Evolutionary conservation across 2,113 vertebrate species (phyloP).

Genomic region (Leucoraja erinaceus): DNA sequence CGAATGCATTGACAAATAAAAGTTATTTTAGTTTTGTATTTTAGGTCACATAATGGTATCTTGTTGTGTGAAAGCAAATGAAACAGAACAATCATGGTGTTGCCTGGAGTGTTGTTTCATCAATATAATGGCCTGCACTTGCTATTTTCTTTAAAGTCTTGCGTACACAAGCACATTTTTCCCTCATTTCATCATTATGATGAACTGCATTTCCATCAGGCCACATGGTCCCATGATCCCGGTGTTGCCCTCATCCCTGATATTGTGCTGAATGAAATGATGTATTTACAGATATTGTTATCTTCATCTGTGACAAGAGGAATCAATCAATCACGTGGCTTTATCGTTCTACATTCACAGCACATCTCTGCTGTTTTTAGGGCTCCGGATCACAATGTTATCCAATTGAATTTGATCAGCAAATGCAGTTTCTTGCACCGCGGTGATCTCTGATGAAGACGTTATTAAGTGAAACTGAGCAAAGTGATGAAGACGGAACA

Average conservation of each 20-base stretch:
- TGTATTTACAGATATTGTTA: slow-evolving; percentile 93
- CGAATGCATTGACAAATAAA: not conserved
- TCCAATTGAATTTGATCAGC: slow-evolving; percentile 97
- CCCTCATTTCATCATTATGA: slow-evolving; percentile 39
- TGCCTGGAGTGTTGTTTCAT: not conserved
- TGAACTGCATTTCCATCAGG: slow-evolving; percentile 66
- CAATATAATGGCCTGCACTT: not conserved
- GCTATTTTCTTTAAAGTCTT: not conserved
- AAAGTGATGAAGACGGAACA: slow-evolving; percentile 79
- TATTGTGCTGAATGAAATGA: slow-evolving; percentile 67
- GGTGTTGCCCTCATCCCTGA: slow-evolving; percentile 66
- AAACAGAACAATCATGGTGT: not conserved
- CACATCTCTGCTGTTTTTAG: slow-evolving; percentile 70
- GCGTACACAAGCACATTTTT: not conserved
- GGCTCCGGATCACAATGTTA: slow-evolving; percentile 78
- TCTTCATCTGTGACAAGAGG: slow-evolving; percentile 91
- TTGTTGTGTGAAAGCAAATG: not conserved
- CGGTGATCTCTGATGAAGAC: slow-evolving; percentile 95
- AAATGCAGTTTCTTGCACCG: slow-evolving; percentile 83
- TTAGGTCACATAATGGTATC: not conserved
- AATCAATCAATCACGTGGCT: slow-evolving; percentile 89
- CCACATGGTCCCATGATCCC: slow-evolving; percentile 57
- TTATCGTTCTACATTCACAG: slow-evolving; percentile 72
- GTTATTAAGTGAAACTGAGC: slow-evolving; percentile 88
- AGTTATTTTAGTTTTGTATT: not conserved